Evolutionary conservation across 2,888 invertebrate genomes (phyloP).

Genomic region (Mythimna ferrago): DNA sequence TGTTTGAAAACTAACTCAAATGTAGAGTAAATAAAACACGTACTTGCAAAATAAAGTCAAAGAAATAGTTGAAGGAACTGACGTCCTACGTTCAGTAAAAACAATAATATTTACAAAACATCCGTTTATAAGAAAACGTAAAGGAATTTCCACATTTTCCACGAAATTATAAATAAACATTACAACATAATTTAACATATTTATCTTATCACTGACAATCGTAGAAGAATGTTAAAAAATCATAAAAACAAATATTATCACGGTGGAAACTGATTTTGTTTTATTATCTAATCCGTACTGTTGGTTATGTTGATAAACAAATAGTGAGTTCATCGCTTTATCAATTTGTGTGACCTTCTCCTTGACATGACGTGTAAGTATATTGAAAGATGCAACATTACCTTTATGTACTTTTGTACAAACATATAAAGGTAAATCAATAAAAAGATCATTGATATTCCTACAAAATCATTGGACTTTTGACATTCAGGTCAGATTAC

Average conservation of each 20-base stretch:
- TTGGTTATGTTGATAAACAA: conserved; percentile 58
- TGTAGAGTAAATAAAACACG: conserved; percentile 15
- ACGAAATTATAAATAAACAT: conserved; percentile 42
- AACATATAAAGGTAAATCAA: background rate
- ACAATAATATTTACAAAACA: conserved; percentile 48
- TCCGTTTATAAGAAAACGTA: conserved; percentile 20
- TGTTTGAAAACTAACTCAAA: background rate
- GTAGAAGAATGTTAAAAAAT: conserved; percentile 25
- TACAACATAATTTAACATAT: conserved; percentile 23
- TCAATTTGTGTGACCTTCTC: conserved; percentile 55
- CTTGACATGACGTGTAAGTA: conserved; percentile 37
- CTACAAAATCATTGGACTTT: conserved; percentile 24
- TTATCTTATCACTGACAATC: conserved; percentile 52
- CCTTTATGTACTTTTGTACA: conserved; percentile 16
- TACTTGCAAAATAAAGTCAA: conserved; percentile 6
- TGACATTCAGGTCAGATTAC: conserved; percentile 38
- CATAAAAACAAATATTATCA: conserved; percentile 39
- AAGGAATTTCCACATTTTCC: conserved; percentile 28
- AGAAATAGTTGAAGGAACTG: conserved; percentile 32
- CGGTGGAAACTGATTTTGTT: conserved; percentile 48
- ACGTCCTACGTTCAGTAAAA: conserved; percentile 29
- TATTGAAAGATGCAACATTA: conserved; percentile 12
- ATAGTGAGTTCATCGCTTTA: conserved; percentile 61
- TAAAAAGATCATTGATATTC: background rate
- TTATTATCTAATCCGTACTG: conserved; percentile 53